Evolutionary conservation across 2,113 vertebrate species (phyloP).

Genomic region (Phyllopteryx taeniolatus): DNA sequence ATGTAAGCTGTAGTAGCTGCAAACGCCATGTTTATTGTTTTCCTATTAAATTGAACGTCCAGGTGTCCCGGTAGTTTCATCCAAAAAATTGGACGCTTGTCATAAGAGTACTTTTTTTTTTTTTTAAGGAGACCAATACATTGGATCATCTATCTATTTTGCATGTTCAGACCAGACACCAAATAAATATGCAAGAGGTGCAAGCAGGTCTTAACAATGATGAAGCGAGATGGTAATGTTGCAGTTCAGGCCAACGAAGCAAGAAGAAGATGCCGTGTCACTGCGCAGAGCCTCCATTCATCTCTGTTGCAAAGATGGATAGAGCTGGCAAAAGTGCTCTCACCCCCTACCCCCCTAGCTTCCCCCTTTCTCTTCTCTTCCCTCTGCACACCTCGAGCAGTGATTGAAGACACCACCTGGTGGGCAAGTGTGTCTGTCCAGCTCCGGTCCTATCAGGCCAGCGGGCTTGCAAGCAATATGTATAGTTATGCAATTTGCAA

Average conservation of each 20-base stretch:
- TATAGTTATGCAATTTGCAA: not conserved
- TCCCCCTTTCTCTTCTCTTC: constrained; percentile 6
- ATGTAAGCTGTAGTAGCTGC: not conserved
- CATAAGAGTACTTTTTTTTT: not conserved
- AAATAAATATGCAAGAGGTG: not conserved
- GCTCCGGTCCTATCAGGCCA: constrained; percentile 21
- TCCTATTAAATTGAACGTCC: not conserved
- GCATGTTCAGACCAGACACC: not conserved
- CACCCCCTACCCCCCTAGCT: constrained; percentile 9
- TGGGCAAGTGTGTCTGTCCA: constrained; percentile 55
- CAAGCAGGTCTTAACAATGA: too few relatives aligned
- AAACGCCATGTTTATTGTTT: not conserved
- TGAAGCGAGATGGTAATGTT: too few relatives aligned
- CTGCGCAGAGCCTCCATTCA: constrained; percentile 48
- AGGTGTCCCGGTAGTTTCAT: not conserved
- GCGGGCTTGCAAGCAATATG: not conserved
- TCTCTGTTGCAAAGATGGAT: constrained; percentile 67
- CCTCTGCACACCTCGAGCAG: constrained; percentile 22
- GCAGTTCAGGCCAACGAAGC: constrained; percentile 46
- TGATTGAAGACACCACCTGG: constrained; percentile 68
- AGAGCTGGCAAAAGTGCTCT: constrained; percentile 39
- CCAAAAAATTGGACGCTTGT: too few relatives aligned
- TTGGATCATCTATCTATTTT: not conserved
- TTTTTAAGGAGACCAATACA: not conserved
- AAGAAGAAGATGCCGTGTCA: constrained; percentile 46